Percentiles rank a stretch among this genome's conserved stretches.
Evolutionary conservation across 1,140 invertebrate species (phyloP).

Genomic region (Battus philenor): DNA sequence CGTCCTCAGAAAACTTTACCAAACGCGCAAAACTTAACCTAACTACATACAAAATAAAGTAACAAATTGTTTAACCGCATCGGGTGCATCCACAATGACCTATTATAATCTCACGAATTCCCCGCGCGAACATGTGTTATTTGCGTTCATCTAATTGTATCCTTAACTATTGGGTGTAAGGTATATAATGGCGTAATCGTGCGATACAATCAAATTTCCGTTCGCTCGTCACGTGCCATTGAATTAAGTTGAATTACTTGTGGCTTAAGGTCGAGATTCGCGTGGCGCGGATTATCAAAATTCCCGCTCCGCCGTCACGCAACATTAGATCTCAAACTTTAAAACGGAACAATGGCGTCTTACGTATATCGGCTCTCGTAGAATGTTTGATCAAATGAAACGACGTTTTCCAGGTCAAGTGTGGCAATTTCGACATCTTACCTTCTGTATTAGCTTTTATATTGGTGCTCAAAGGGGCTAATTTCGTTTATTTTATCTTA

Average conservation of each 20-base stretch:
- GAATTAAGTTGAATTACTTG: conserved; percentile 9
- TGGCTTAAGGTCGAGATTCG: conserved; percentile 3
- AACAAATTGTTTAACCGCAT: conserved; percentile 16
- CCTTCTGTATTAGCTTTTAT: too few species aligned
- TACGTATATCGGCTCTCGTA: conserved; percentile 26
- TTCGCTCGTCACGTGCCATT: conserved; percentile 8
- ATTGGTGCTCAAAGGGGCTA: too few species aligned
- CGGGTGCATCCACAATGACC: conserved; percentile 12
- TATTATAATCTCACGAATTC: conserved; percentile 30
- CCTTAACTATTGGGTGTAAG: conserved; percentile 18
- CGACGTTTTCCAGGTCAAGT: background rate
- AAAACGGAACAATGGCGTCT: conserved; percentile 57
- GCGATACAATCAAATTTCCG: conserved; percentile 9
- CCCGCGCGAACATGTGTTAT: conserved; percentile 40
- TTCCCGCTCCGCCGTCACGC: conserved; percentile 53
- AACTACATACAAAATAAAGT: conserved; percentile 15
- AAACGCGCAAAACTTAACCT: background rate
- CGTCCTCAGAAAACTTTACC: conserved; percentile 12
- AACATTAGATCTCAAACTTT: conserved; percentile 65
- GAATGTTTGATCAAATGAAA: conserved; percentile 8
- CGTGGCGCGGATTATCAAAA: conserved; percentile 24
- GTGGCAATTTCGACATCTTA: background rate
- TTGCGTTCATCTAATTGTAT: conserved; percentile 17
- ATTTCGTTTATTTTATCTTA: too few species aligned
- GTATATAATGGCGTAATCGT: conserved; percentile 20